phyloP scores from a whole-genome alignment of 2,797 vertebrate genomes.

The Pelodytes ibericus region DNA sequence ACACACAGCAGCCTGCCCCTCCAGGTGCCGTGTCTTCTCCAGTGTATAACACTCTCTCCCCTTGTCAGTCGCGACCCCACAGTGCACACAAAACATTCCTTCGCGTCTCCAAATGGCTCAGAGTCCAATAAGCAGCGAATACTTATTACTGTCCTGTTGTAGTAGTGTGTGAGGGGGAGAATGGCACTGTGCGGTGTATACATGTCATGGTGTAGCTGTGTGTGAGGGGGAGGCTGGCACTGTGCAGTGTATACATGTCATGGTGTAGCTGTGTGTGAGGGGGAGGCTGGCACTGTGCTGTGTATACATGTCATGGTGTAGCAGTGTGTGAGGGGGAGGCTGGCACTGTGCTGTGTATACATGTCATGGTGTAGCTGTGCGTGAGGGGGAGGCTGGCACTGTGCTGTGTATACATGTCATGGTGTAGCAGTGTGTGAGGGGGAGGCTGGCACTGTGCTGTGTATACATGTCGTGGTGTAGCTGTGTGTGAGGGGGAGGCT shows the following conservation, averaged over 20 bases:
- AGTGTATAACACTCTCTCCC: not conserved
- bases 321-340: not conserved
- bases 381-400: not conserved
- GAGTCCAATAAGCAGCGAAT: too few species aligned
- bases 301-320: not conserved
- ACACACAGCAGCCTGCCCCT: not conserved
- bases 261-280: not conserved
- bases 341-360: too few species aligned
- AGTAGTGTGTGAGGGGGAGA: too few species aligned
- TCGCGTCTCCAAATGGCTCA: too few species aligned
- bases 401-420: too few species aligned
- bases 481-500: not conserved
- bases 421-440: too few species aligned
- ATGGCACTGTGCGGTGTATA: not conserved
- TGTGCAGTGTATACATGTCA: too few species aligned
- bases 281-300: not conserved
- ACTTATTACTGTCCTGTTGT: too few species aligned
- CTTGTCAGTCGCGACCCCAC: too few species aligned
- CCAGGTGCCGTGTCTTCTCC: too few species aligned
- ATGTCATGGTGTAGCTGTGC: too few species aligned
- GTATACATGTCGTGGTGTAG: not conserved
- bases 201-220: not conserved
- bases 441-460: not conserved
- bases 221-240: not conserved
- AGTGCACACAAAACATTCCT: too few species aligned